A percentile compares a stretch with the other conserved stretches of the same genome.
These are phyloP conservation scores for Archocentrus centrarchus DNA, from an alignment of 2,113 vertebrate genomes.

Conservation along the genomic window DNA sequence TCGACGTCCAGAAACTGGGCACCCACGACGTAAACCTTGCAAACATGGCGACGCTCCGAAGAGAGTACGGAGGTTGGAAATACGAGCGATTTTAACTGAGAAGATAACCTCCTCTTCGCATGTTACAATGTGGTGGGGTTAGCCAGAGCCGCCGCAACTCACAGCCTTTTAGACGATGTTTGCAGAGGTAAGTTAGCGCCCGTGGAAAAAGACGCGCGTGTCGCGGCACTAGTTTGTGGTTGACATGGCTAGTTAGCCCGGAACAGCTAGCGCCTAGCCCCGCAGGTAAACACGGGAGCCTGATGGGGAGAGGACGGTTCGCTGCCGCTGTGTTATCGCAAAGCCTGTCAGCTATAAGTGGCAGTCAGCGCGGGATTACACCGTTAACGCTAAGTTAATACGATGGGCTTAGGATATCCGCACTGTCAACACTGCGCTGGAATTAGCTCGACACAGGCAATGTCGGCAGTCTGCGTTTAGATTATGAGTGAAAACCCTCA, in stretches of 20 bases:
- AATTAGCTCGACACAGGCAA: constrained; percentile 54
- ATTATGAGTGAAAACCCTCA: constrained; percentile 58
- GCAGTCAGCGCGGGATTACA: constrained; percentile 71
- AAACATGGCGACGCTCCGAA: constrained; percentile 83
- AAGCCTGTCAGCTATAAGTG: constrained; percentile 54
- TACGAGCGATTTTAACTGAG: constrained; percentile 73
- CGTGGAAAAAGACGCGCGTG: neutral
- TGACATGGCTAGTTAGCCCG: constrained; percentile 57
- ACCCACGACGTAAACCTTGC: constrained; percentile 71
- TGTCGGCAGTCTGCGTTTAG: constrained; percentile 51
- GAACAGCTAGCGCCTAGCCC: constrained; percentile 54
- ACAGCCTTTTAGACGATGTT: constrained; percentile 81
- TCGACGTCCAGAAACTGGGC: constrained; percentile 54
- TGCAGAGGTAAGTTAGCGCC: constrained; percentile 80
- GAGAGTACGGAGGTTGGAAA: constrained; percentile 77
- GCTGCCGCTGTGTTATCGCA: constrained; percentile 32
- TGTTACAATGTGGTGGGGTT: constrained; percentile 81
- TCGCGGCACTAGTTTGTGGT: constrained; percentile 48
- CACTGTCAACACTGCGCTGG: constrained; percentile 52
- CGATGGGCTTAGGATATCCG: constrained; percentile 44
- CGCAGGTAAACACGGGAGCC: constrained; percentile 76
- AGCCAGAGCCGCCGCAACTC: constrained; percentile 60
- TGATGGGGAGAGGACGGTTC: constrained; percentile 39
- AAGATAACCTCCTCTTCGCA: constrained; percentile 45
- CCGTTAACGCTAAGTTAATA: constrained; percentile 65